Percentiles rank a stretch among this genome's conserved stretches.
Evolutionary conservation across 2,888 invertebrate genomes (phyloP).

Genomic region (Macrosiphum euphorbiae): DNA sequence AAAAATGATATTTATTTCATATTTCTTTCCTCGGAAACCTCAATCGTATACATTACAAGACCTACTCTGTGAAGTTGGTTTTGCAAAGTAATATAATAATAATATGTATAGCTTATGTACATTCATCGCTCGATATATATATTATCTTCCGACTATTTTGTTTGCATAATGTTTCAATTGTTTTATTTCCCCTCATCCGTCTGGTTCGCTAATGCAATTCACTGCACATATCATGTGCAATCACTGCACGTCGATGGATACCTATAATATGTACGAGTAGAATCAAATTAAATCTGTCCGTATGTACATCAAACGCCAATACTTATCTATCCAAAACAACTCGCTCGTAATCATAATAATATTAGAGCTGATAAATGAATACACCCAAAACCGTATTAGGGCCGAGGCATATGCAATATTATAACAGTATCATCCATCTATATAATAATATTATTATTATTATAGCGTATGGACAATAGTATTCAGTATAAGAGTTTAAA

Average conservation of each 20-base stretch:
- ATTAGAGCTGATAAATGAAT: neutral
- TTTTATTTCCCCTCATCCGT: neutral
- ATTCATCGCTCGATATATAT: neutral
- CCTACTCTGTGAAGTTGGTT: no score
- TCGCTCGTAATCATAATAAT: neutral
- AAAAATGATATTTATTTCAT: no score
- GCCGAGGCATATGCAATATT: neutral
- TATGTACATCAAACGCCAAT: neutral
- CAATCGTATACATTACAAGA: no score
- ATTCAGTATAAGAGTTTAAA: neutral
- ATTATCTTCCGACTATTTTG: neutral
- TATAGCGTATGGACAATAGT: no score
- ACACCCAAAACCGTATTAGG: neutral
- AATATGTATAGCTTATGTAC: neutral
- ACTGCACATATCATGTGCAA: neutral
- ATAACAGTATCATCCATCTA: neutral
- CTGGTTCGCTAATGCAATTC: neutral
- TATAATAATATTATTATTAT: neutral
- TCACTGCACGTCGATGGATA: neutral
- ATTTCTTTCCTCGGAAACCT: no score
- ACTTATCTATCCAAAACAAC: neutral
- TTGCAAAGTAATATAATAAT: neutral
- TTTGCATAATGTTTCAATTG: neutral
- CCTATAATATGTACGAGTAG: neutral
- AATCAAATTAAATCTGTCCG: neutral